Evolutionary conservation across 2,113 vertebrate species (phyloP), one percentile per base, ranked within the genome.

Genomic region (Elachura formosa): DNA sequence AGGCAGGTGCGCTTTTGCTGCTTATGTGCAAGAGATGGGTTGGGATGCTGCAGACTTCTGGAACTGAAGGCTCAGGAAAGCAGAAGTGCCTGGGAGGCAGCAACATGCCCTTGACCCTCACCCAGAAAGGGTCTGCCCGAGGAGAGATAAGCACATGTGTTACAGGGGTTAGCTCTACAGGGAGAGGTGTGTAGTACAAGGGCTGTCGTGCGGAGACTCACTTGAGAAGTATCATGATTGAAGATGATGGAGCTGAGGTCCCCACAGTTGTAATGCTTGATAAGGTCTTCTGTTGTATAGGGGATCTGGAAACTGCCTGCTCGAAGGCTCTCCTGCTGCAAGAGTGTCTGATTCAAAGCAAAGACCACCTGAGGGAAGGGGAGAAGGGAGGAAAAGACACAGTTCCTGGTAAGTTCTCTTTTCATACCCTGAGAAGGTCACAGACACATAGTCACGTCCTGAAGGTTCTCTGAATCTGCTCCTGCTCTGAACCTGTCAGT

Each of bases 171-270:
- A 95, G 85, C 2, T 0, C 64, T 73, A 64, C 0, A 0, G 16
- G 12, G 41, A 74, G 20, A 36, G 25, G 21, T 69, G 83, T 3
- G 0, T 10, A 87, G 46, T 31, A 68, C 22, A 66, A 74, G 73
- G 63, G 78, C 73, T 87, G 58, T 1, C 0, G 67, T 29, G 55
- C 48, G 64, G 87, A 91, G 68, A 91, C 97, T 96, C 93, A 98
- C 98, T 98, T 99, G 98, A 72, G 98, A 98, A 67, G 98, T 98
- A 95, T 99, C 98, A 24, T 98, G 97, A 96, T 97, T 99, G 94
- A 99, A 98, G 97, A 99, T 98, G 97, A 99, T 98, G 71, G 98
- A 98, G 97, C 98, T 98, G 78, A 99, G 98, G 96, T 99, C 98
- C 38, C 98, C 98, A 92, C 99, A 99, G 98, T 98, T 99, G 97